Percentiles rank a stretch among this genome's conserved stretches.
Conservation (phyloP, 92 coral and sea anemone species). For the Parazoanthus swiftii region DNA sequence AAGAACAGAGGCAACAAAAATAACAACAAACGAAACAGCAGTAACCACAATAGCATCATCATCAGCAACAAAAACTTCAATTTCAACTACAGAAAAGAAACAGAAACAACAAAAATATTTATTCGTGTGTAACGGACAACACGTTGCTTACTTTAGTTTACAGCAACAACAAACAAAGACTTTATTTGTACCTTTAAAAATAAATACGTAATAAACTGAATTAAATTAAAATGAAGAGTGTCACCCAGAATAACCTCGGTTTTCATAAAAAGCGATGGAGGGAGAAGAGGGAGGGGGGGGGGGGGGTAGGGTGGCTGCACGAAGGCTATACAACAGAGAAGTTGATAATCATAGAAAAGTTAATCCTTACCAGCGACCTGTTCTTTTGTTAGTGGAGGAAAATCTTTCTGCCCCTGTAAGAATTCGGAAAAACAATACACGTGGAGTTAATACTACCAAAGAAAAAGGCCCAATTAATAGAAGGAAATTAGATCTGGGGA, state of each 20-base stretch:
- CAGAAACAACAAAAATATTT: too few relatives aligned
- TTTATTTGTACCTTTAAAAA: too few relatives aligned
- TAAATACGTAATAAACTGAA: too few relatives aligned
- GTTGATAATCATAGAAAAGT: background rate
- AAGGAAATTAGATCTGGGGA: slow-evolving; percentile 1
- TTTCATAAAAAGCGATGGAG: too few relatives aligned
- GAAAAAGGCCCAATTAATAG: background rate
- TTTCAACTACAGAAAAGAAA: background rate
- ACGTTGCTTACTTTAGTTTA: too few relatives aligned
- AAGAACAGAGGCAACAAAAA: background rate
- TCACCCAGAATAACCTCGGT: too few relatives aligned
- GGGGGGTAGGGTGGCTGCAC: too few relatives aligned
- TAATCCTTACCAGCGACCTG: slow-evolving; percentile 32
- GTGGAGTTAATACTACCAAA: background rate
- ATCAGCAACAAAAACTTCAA: background rate
- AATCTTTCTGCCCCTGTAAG: slow-evolving; percentile 34
- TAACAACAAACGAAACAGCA: background rate
- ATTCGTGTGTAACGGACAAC: too few relatives aligned
- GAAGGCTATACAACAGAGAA: background rate
- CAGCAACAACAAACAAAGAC: too few relatives aligned
- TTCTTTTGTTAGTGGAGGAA: slow-evolving; percentile 26
- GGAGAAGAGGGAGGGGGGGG: too few relatives aligned
- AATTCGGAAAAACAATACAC: too few relatives aligned
- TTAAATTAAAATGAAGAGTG: too few relatives aligned
- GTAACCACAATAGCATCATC: background rate